Conservation (phyloP, 2,797 vertebrate species). For the Otolemur crassicaudatus region DNA sequence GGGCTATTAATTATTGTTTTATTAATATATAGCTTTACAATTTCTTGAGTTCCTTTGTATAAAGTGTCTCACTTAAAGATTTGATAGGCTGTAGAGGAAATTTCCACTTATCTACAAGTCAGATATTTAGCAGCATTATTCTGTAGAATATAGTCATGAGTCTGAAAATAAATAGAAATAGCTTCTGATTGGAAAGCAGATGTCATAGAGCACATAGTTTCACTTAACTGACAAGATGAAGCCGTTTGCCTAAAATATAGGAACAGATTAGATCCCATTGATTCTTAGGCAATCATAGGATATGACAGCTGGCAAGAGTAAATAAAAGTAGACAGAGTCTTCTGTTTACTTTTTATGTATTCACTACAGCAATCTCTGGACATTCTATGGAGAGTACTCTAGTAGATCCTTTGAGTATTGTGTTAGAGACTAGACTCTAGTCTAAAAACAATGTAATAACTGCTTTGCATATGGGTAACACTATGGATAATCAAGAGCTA, state of each 20-base stretch:
- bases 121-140: not conserved
- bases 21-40: not conserved
- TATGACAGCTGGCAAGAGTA: not conserved
- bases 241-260: conserved; percentile 53
- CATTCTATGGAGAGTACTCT: not conserved
- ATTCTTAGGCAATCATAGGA: not conserved
- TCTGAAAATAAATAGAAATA: conserved; percentile 51
- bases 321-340: conserved; percentile 8
- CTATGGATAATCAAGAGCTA: not conserved
- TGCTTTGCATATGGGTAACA: not conserved
- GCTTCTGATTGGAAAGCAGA: conserved; percentile 39
- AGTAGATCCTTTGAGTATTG: not conserved
- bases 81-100: not conserved
- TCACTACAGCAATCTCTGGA: not conserved
- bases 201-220: conserved; percentile 22
- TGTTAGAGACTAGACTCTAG: not conserved
- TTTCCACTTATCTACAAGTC: conserved; percentile 5
- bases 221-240: conserved; percentile 56
- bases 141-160: not conserved
- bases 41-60: not conserved
- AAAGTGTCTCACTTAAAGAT: conserved; percentile 1
- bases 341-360: not conserved
- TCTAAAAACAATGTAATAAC: not conserved
- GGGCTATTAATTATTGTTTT: not conserved
- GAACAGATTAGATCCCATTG: conserved; percentile 27